These are phyloP conservation scores for Conistra vaccinii DNA, from an alignment of 2,888 invertebrate species.

Conservation along the genomic window DNA sequence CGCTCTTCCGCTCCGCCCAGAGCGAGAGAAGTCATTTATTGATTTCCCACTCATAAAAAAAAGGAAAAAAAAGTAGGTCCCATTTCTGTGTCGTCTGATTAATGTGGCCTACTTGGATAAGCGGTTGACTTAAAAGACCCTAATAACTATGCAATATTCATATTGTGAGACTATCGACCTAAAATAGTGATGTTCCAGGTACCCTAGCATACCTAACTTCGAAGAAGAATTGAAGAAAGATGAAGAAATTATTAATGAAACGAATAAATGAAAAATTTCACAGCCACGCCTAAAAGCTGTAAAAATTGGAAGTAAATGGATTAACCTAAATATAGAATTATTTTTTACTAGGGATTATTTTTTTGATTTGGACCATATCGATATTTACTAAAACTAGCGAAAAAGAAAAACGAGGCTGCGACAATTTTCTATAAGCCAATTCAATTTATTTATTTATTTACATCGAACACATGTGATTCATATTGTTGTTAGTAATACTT, in stretches of 20 bases:
- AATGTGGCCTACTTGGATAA: slow-evolving; percentile 20
- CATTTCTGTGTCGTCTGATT: slow-evolving; percentile 2
- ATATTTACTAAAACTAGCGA: neutral
- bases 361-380: neutral
- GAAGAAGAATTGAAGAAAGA: neutral
- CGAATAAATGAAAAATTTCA: neutral
- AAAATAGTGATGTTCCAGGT: slow-evolving; percentile 47
- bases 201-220: neutral
- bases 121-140: slow-evolving; percentile 28
- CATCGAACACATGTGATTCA: too few relatives aligned
- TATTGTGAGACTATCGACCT: slow-evolving; percentile 65
- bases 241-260: neutral
- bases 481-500: too few relatives aligned
- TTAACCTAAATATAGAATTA: neutral
- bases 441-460: too few relatives aligned
- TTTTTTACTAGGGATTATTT: neutral
- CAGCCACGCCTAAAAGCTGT: neutral
- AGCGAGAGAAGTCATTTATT: too few relatives aligned
- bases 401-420: neutral
- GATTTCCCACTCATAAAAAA: too few relatives aligned
- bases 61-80: too few relatives aligned
- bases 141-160: slow-evolving; percentile 65
- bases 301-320: neutral
- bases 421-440: neutral
- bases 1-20: too few relatives aligned